These are phyloP conservation scores for Pachymerium ferrugineum DNA, from an alignment of 2,888 invertebrate species.

Conservation along the genomic window DNA sequence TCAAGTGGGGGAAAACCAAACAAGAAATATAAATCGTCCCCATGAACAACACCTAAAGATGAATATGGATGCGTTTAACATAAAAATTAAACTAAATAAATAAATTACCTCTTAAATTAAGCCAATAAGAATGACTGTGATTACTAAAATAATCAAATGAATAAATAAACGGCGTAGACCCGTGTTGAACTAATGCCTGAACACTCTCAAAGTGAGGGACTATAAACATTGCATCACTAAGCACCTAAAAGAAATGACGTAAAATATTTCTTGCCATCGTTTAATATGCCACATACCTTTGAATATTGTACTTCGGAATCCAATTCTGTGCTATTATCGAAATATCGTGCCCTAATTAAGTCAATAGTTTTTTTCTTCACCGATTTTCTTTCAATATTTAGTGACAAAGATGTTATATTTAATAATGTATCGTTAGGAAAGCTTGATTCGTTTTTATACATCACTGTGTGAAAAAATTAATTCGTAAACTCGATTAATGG, in stretches of 20 bases:
- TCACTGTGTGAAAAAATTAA: no score
- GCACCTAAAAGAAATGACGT: background rate
- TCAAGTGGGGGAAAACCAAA: background rate
- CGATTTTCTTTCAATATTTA: no score
- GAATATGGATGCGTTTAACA: background rate
- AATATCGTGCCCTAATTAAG: no score
- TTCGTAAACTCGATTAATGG: no score
- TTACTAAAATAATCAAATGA: background rate
- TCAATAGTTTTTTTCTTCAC: no score
- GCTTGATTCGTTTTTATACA: no score
- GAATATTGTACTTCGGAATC: background rate
- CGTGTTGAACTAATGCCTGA: background rate
- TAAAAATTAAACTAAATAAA: background rate
- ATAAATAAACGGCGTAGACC: background rate
- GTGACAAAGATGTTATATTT: no score
- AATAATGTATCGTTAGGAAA: no score
- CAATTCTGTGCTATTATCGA: no score
- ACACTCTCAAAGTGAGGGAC: background rate
- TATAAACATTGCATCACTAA: background rate
- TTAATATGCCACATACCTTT: background rate
- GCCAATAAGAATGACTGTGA: background rate
- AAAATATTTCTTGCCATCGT: no score
- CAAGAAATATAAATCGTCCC: slow-evolving; percentile 13
- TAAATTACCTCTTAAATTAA: background rate
- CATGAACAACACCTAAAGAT: slow-evolving; percentile 23